Percentiles rank a stretch among this genome's conserved stretches.
Evolutionary conservation across 35 echinoderm and acorn worm species (phyloP).

Genomic region (Anneissia japonica): DNA sequence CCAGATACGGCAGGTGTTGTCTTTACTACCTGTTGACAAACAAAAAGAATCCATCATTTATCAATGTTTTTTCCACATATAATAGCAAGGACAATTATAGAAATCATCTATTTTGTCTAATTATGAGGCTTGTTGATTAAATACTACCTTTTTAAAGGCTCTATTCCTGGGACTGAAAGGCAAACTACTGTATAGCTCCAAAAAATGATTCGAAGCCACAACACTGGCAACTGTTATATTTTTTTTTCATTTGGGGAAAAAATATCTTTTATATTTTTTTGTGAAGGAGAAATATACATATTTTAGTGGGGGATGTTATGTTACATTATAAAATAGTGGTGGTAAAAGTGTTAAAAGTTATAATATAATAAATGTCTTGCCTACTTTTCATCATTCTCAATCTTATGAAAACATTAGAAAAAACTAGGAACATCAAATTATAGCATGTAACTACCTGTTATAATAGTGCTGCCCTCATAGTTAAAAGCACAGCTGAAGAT

Average conservation of each 20-base stretch:
- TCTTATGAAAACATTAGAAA: neutral
- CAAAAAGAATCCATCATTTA: neutral
- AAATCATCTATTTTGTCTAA: neutral
- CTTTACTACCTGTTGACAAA: conserved; percentile 58
- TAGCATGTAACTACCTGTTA: conserved; percentile 67
- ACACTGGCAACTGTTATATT: no score
- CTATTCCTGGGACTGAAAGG: neutral
- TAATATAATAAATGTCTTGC: neutral
- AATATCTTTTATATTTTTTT: no score
- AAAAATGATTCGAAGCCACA: no score
- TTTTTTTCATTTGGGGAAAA: no score
- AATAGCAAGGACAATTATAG: neutral
- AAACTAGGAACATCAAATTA: neutral
- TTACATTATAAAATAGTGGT: neutral
- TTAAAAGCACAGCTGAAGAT: conserved; percentile 99
- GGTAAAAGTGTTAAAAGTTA: neutral
- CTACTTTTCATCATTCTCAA: neutral
- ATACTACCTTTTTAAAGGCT: neutral
- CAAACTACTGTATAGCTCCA: neutral
- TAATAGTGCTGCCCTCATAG: conserved; percentile 91
- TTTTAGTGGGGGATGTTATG: neutral
- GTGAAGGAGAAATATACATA: no score
- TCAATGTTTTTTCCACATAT: neutral
- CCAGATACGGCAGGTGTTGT: conserved; percentile 79
- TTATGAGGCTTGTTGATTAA: neutral